Conservation (phyloP, 2,113 vertebrate species). For the Cololabis saira region DNA sequence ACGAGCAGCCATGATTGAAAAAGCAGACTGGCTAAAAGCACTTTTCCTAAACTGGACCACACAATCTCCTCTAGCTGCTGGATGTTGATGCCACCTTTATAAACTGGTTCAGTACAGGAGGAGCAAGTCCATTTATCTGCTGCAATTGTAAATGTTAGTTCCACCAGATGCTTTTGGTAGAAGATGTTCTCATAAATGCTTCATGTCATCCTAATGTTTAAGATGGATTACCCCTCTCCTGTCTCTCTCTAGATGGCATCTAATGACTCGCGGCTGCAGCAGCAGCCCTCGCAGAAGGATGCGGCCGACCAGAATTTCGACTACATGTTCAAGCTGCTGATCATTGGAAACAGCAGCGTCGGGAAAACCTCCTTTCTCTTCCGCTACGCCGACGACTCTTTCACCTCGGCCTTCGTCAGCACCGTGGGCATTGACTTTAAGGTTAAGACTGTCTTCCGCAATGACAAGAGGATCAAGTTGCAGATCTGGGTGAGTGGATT, state of each 20-base stretch:
- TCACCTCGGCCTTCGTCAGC: conserved; percentile 91
- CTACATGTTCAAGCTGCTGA: conserved; percentile 94
- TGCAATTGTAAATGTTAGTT: too few species aligned
- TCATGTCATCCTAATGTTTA: too few species aligned
- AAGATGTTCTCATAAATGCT: too few species aligned
- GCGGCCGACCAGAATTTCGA: conserved; percentile 93
- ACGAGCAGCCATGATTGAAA: too few species aligned
- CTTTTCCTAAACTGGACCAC: too few species aligned
- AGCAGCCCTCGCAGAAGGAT: conserved; percentile 84
- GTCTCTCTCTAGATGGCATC: conserved; percentile 83
- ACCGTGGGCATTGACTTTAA: conserved; percentile 96
- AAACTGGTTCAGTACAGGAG: too few species aligned
- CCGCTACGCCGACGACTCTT: conserved; percentile 92
- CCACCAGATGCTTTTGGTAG: too few species aligned
- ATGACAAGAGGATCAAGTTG: conserved; percentile 92
- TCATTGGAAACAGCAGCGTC: conserved; percentile 93
- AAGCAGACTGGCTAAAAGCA: too few species aligned
- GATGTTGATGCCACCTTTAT: too few species aligned
- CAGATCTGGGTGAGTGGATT: conserved; percentile 89
- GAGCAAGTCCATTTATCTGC: too few species aligned
- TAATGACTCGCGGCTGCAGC: conserved; percentile 80
- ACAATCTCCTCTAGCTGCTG: too few species aligned
- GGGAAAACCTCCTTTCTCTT: conserved; percentile 95
- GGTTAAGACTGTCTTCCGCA: conserved; percentile 92
- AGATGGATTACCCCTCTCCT: not conserved